A percentile compares a stretch with the other conserved stretches of the same genome.
Conservation (phyloP, 2,113 vertebrate genomes). For the Orycteropus afer region DNA sequence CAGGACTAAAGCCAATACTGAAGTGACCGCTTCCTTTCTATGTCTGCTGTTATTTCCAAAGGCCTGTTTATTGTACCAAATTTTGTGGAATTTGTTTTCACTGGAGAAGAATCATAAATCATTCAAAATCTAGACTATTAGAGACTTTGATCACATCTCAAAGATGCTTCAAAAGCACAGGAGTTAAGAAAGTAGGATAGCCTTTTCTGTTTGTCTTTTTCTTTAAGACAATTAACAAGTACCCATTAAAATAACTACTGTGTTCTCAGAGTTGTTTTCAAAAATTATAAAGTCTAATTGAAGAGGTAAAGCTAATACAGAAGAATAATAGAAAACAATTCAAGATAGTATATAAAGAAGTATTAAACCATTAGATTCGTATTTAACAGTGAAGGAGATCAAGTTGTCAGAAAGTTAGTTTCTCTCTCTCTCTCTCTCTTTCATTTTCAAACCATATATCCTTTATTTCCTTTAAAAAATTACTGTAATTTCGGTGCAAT, state of each 20-base stretch:
- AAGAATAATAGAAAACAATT: constrained; percentile 46
- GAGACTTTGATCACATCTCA: constrained; percentile 48
- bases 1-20: constrained; percentile 21
- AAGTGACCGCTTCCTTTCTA: constrained; percentile 52
- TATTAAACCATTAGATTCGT: constrained; percentile 4
- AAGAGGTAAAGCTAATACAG: not conserved
- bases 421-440: too few relatives aligned
- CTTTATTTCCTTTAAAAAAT: too few relatives aligned
- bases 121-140: constrained; percentile 44
- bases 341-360: constrained; percentile 2
- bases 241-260: constrained; percentile 30
- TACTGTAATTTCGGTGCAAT: too few relatives aligned
- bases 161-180: constrained; percentile 49
- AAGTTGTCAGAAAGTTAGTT: too few relatives aligned
- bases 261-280: constrained; percentile 42
- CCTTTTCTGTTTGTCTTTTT: constrained; percentile 51
- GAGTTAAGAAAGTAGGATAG: constrained; percentile 17
- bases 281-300: constrained; percentile 48
- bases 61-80: constrained; percentile 58
- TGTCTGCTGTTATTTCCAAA: constrained; percentile 51
- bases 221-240: constrained; percentile 17
- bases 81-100: constrained; percentile 42
- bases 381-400: constrained; percentile 33
- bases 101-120: constrained; percentile 36
- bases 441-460: too few relatives aligned